phyloP scores from a whole-genome alignment of 2,888 invertebrate species.

The Melanchra persicariae region DNA sequence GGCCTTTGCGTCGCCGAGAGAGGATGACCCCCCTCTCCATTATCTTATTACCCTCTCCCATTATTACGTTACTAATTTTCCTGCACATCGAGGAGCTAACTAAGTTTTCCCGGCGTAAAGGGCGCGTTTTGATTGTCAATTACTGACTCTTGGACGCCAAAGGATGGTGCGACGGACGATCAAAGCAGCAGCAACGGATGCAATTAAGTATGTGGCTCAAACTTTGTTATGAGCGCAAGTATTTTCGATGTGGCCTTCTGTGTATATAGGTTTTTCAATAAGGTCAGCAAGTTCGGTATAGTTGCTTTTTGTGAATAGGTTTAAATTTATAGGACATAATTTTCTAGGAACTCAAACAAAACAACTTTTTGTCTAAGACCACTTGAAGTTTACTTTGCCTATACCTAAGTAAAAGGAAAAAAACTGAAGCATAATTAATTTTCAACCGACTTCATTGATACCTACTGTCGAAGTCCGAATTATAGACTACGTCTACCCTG shows the following conservation, averaged over 20 bases:
- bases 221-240: constrained; percentile 72
- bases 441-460: too few species aligned
- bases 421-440: too few species aligned
- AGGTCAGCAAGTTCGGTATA: constrained; percentile 52
- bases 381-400: too few species aligned
- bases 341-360: too few species aligned
- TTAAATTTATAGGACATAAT: not conserved
- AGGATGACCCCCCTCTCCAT: constrained; percentile 86
- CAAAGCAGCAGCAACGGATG: constrained; percentile 82
- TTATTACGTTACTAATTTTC: constrained; percentile 90
- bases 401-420: too few species aligned
- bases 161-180: constrained; percentile 74
- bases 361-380: too few species aligned
- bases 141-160: constrained; percentile 84
- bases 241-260: constrained; percentile 33
- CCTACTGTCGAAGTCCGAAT: too few species aligned
- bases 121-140: constrained; percentile 89
- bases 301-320: constrained; percentile 57
- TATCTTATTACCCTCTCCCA: constrained; percentile 86
- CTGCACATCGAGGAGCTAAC: constrained; percentile 87
- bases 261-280: constrained; percentile 7
- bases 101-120: constrained; percentile 86
- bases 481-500: not conserved
- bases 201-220: constrained; percentile 82
- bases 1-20: constrained; percentile 68